phyloP scores from a whole-genome alignment of 1,140 invertebrate species.

The Cotesia chilonis region DNA sequence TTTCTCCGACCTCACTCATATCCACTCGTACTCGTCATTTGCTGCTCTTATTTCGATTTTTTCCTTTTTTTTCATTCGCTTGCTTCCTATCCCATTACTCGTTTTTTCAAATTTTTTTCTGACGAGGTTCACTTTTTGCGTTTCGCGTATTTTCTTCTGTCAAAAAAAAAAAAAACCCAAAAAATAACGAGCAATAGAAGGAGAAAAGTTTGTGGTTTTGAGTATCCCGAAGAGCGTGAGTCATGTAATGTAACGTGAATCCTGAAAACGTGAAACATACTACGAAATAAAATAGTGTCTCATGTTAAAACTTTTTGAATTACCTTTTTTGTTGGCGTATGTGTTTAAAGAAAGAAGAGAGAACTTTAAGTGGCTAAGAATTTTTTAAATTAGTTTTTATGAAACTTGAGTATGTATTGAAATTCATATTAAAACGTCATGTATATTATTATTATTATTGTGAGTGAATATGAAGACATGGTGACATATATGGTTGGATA shows the following conservation, averaged over 20 bases:
- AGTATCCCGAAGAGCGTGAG: conserved; percentile 6
- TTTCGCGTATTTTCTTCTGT: conserved; percentile 16
- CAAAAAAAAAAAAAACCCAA: background rate
- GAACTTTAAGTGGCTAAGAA: background rate
- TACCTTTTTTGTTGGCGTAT: background rate
- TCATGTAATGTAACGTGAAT: conserved; percentile 19
- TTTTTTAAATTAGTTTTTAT: no score
- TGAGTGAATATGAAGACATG: no score
- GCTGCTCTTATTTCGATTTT: conserved; percentile 13
- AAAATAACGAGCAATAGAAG: background rate
- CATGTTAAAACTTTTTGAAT: background rate
- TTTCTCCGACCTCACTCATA: conserved; percentile 19
- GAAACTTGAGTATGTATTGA: no score
- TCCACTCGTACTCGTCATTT: conserved; percentile 27
- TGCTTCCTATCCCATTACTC: background rate
- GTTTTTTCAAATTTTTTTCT: background rate
- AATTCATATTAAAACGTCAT: no score
- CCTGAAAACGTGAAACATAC: background rate
- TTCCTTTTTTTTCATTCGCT: conserved; percentile 19
- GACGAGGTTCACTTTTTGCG: conserved; percentile 21
- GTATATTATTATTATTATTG: no score
- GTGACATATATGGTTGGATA: background rate
- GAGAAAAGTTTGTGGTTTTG: background rate
- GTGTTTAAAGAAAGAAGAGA: no score
- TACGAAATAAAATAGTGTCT: conserved; percentile 7